Evolutionary conservation across 64 coral and sea anemone genomes (phyloP).

Genomic region (Montipora cactus): DNA sequence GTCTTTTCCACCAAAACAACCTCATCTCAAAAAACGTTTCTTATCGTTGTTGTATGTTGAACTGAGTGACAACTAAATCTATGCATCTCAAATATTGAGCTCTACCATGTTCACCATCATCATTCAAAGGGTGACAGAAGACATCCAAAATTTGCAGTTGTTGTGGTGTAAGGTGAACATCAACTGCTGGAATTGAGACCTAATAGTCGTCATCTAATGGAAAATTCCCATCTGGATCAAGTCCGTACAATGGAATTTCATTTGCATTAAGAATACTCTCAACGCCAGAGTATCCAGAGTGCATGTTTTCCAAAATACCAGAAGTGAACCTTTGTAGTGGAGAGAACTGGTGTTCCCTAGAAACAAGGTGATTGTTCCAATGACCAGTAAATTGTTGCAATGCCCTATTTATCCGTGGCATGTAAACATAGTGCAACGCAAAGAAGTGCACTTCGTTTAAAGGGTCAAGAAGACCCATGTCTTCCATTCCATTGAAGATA

Average conservation of each 20-base stretch:
- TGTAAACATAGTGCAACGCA: too few species aligned
- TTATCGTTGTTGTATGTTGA: too few species aligned
- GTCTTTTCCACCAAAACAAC: too few species aligned
- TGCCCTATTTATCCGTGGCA: neutral
- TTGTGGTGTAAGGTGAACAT: slow-evolving; percentile 4
- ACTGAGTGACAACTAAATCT: too few species aligned
- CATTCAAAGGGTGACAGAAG: slow-evolving; percentile 14
- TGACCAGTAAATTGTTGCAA: too few species aligned
- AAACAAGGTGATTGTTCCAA: slow-evolving; percentile 76
- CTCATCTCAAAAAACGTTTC: too few species aligned
- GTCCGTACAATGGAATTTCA: neutral
- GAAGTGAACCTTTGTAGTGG: too few species aligned
- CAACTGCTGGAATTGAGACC: neutral
- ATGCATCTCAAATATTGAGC: too few species aligned
- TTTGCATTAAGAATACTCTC: too few species aligned
- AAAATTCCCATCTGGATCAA: neutral
- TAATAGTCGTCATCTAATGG: neutral
- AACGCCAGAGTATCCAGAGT: slow-evolving; percentile 45
- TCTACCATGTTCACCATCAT: neutral
- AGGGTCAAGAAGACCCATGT: slow-evolving; percentile 24
- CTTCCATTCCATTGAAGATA: too few species aligned
- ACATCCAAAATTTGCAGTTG: slow-evolving; percentile 4
- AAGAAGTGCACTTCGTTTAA: slow-evolving; percentile 81
- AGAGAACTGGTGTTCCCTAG: slow-evolving; percentile 76
- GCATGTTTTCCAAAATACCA: slow-evolving; percentile 57